Evolutionary conservation across 2,888 invertebrate genomes (phyloP), one percentile per base, ranked within the genome.

Genomic region (Patella caerulea): DNA sequence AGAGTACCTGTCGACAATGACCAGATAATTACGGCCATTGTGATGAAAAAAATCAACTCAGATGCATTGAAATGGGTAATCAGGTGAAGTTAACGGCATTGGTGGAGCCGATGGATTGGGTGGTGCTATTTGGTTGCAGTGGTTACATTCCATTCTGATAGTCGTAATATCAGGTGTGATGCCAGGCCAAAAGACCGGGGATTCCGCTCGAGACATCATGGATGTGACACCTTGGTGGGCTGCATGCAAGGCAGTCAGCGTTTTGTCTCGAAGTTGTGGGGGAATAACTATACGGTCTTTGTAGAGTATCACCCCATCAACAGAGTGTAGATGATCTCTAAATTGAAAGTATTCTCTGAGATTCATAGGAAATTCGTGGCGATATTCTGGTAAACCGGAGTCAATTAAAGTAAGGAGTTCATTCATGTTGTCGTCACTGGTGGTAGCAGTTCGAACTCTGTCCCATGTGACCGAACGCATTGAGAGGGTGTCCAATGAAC

Each of bases 121-220:
- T 29, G 84, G 85, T 2, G 84, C 79, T 71, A 79, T 84, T 1
- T 81, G 75, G 71, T 86, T 83, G 72, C 82, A 83, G 9, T 76
- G 81, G 15, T 72, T 29, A 70, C 83, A 85, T n/a, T 73, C 54
- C 1, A 73, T 71, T 45, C 84, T 73, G 12, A 70, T n/a, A 11
- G 19, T 24, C 15, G 45, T 70, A 56, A 83, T 84, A 9, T 74
- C 81, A n/a, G 82, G 65, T 2, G 83, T 86, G n/a, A 85, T 84
- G 14, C 84, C 84, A 17, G 84, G 83, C 84, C 83, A 86, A 71
- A 86, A 84, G 0, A 86, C 77, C 17, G 83, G 83, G 11, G 79
- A 56, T 71, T 86, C 86, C 19, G 84, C 85, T 45, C 79, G 14
- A 12, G 81, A 24, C 15, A 17, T 73, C 79, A 80, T 82, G 15